Conservation (phyloP, 1,140 invertebrate genomes). For the Bombus huntii region DNA sequence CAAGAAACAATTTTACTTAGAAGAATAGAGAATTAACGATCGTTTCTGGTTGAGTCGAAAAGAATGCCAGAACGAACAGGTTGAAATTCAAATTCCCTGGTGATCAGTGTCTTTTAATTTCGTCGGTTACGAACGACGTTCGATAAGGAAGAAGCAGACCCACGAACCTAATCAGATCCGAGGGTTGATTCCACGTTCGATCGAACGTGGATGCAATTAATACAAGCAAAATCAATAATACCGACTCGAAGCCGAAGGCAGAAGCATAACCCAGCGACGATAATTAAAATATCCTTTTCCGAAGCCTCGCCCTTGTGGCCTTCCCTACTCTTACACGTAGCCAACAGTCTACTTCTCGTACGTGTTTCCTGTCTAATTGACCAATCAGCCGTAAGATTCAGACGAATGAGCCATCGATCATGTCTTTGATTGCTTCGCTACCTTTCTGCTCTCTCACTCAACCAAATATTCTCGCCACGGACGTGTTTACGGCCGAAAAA, state of each 20-base stretch:
- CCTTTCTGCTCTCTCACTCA: not conserved
- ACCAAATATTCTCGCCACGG: not conserved
- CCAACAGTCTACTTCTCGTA: conserved; percentile 73
- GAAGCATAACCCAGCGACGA: conserved; percentile 72
- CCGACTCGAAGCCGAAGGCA: conserved; percentile 66
- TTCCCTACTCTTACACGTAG: conserved; percentile 57
- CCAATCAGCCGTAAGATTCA: conserved; percentile 81
- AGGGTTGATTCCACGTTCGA: conserved; percentile 54
- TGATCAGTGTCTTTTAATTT: conserved; percentile 18
- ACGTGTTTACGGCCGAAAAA: not conserved
- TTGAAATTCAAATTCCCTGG: not conserved
- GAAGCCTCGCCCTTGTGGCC: conserved; percentile 68
- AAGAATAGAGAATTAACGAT: not conserved
- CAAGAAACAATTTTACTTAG: too few relatives aligned
- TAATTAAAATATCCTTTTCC: conserved; percentile 82
- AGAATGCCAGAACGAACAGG: not conserved
- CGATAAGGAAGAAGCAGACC: conserved; percentile 20
- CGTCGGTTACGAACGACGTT: not conserved
- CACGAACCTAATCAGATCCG: conserved; percentile 34
- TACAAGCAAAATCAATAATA: conserved; percentile 77
- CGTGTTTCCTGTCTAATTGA: conserved; percentile 82
- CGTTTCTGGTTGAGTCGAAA: not conserved
- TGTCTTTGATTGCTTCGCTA: conserved; percentile 73
- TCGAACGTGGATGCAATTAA: conserved; percentile 77
- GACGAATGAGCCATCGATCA: conserved; percentile 80